Evolutionary conservation across 2,797 vertebrate genomes (phyloP).

Genomic region (Alauda arvensis): DNA sequence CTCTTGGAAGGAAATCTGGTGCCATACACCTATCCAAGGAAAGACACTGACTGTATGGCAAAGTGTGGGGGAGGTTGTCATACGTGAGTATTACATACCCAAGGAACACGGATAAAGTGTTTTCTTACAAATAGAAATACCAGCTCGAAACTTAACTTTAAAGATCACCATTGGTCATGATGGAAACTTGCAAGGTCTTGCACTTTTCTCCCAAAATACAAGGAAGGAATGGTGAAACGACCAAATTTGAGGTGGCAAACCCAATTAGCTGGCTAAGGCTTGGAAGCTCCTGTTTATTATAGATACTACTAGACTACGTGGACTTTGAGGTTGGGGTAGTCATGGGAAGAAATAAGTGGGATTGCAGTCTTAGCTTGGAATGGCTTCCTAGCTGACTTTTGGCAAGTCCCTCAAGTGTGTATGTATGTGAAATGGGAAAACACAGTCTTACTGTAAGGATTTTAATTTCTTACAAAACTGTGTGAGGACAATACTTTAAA

Average conservation of each 20-base stretch:
- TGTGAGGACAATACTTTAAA: neutral
- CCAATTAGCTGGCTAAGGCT: neutral
- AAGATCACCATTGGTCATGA: neutral
- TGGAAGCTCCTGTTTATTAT: neutral
- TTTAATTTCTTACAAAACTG: neutral
- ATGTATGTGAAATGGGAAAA: neutral
- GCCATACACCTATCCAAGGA: neutral
- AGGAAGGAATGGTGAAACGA: neutral
- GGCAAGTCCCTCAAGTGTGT: neutral
- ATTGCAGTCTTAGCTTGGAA: neutral
- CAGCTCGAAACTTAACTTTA: neutral
- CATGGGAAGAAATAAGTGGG: neutral
- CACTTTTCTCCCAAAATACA: neutral
- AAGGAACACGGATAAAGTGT: neutral
- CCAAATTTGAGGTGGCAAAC: neutral
- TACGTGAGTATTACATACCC: neutral
- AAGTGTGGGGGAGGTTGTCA: neutral
- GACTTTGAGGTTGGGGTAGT: neutral
- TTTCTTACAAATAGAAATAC: neutral
- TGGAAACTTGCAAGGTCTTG: neutral
- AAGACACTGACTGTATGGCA: neutral
- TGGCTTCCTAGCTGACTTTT: neutral
- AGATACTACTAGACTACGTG: neutral
- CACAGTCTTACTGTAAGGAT: neutral
- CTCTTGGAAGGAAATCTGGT: constrained; percentile 9